Evolutionary conservation across 2,113 vertebrate species (phyloP).

Genomic region (Limanda limanda): DNA sequence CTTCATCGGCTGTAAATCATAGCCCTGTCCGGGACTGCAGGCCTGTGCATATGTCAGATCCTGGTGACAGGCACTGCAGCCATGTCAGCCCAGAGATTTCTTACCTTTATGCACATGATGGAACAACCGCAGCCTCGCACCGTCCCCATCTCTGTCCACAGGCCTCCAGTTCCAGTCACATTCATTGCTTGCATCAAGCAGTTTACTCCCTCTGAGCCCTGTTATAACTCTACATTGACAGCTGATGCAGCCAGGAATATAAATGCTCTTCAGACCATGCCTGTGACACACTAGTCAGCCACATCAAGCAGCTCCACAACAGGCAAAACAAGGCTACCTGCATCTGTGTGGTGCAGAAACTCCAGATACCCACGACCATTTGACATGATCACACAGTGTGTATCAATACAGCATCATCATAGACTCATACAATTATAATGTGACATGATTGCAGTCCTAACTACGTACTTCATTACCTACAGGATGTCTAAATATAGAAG

Average conservation of each 20-base stretch:
- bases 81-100: slow-evolving; percentile 31
- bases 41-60: slow-evolving; percentile 30
- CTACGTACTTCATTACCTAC: slow-evolving; percentile 28
- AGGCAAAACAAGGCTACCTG: slow-evolving; percentile 5
- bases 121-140: slow-evolving; percentile 1
- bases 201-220: slow-evolving; percentile 22
- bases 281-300: background rate
- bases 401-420: slow-evolving; percentile 3
- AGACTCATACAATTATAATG: slow-evolving; percentile 13
- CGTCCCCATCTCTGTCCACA: slow-evolving; percentile 19
- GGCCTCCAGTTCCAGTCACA: slow-evolving; percentile 15
- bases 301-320: background rate
- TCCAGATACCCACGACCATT: background rate
- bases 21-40: background rate
- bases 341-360: background rate
- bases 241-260: slow-evolving; percentile 27
- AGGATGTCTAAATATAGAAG: slow-evolving; percentile 62
- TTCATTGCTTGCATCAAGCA: slow-evolving; percentile 27
- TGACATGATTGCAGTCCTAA: slow-evolving; percentile 9
- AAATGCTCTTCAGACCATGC: background rate
- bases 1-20: slow-evolving; percentile 48
- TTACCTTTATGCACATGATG: slow-evolving; percentile 20
- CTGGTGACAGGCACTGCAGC: slow-evolving; percentile 34
- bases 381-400: background rate
- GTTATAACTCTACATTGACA: slow-evolving; percentile 31